Percentiles rank a stretch among this genome's conserved stretches.
Evolutionary conservation across 1,140 invertebrate genomes (phyloP).

Genomic region (Lycorma delicatula): DNA sequence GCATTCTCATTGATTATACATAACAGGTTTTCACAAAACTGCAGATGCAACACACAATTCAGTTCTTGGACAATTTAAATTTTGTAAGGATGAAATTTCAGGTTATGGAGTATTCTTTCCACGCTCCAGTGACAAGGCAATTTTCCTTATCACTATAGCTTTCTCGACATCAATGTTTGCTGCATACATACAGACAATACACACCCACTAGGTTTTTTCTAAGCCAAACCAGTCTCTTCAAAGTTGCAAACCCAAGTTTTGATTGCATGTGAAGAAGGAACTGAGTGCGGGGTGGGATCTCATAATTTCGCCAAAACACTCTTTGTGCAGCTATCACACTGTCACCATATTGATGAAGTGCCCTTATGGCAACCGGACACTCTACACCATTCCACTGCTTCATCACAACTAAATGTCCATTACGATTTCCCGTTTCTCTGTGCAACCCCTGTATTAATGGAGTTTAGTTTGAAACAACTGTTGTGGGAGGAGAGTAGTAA

Average conservation of each 20-base stretch:
- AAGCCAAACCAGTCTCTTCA: neutral
- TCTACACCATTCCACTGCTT: too few species aligned
- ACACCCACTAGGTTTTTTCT: neutral
- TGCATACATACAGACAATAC: neutral
- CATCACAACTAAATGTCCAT: neutral
- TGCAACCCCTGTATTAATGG: too few species aligned
- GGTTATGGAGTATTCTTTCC: too few species aligned
- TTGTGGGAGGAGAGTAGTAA: too few species aligned
- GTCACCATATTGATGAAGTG: neutral
- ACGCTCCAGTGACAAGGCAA: neutral
- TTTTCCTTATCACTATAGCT: neutral
- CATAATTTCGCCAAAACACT: neutral
- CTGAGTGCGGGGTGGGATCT: neutral
- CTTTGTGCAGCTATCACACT: neutral
- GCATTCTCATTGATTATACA: too few species aligned
- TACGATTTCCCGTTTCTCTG: neutral
- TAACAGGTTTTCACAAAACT: too few species aligned
- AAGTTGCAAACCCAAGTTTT: neutral
- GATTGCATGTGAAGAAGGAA: neutral
- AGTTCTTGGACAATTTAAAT: too few species aligned
- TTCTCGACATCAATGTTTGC: neutral
- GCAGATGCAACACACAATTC: too few species aligned
- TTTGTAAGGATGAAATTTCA: too few species aligned
- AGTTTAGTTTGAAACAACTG: too few species aligned
- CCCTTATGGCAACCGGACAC: neutral